Base-by-base conservation (phyloP, 2,888 invertebrate species). In the Calliopum simillimum region DNA sequence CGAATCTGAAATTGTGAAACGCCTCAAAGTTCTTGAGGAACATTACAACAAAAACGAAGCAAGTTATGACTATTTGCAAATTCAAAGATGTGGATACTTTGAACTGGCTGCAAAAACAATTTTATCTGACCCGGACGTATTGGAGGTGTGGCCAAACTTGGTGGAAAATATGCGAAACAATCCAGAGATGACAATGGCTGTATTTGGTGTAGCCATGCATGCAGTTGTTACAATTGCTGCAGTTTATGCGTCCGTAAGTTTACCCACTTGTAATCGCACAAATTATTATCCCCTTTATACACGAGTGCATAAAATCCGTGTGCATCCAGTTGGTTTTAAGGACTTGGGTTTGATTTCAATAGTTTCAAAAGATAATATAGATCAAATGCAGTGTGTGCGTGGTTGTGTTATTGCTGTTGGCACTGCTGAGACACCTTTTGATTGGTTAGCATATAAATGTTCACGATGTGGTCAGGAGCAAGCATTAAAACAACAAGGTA, bases 371-470 rank as follows among this genome's bases (percentile, higher is more conserved):
- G 76, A 74, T 2, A 73, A 76, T 78, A 93, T 91, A 87, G 94
- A 94, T 90, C 87, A 87, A 85, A 83, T 97, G 75, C 91, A 95
- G 25, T 90, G 93, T 33, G 89, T 97, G 3, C 90, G 92, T 81
- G 97, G 97, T 0, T 95, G 94, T 53, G 94, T 97, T 0, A 93
- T 94, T 72, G 89, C 93, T 82, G 93, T 94, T 4, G 91, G 94
- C 16, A 91, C 91, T 79, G 89, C 92, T 0, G 92, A 92, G 72
- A 90, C 94, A 1, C 87, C 92, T 23, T 92, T 93, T 76, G 90
- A 90, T 8, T 92, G 92, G 84, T 89, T 97, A 87, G 92, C 93
- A 0, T 97, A 80, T n/a, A 80, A 79, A 66, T 85, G 85, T 70
- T 73, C 77, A 1, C 79, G 77, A 6, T 84, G 84, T 64, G 74